phyloP scores from a whole-genome alignment of 2,113 vertebrate species.

The Syngnathus typhle region DNA sequence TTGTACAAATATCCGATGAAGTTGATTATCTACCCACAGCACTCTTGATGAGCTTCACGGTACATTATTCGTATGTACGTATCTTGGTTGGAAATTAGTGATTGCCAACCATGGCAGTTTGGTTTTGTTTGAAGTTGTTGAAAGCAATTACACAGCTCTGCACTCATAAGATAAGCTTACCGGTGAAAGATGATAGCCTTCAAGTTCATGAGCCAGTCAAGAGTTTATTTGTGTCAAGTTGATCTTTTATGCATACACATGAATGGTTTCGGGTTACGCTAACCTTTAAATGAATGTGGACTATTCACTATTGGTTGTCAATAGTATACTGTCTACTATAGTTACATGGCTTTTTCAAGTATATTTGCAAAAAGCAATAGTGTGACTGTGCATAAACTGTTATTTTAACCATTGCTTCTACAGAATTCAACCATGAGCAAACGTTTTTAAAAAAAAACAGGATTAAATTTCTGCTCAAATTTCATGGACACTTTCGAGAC shows the following conservation, averaged over 20 bases:
- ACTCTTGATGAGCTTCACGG: neutral
- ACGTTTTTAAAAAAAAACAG: neutral
- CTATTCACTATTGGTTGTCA: neutral
- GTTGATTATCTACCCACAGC: neutral
- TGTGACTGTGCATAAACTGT: too few species aligned
- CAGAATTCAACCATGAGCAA: neutral
- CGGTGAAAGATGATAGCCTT: neutral
- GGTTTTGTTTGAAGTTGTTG: neutral
- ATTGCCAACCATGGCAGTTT: neutral
- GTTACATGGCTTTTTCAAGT: neutral
- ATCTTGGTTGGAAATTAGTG: too few species aligned
- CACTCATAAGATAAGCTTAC: neutral
- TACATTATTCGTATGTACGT: too few species aligned
- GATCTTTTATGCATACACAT: neutral
- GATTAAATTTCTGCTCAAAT: constrained; percentile 48
- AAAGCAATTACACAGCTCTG: neutral
- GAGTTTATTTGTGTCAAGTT: neutral
- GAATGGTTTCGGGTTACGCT: too few species aligned
- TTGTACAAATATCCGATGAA: neutral
- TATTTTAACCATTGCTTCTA: too few species aligned
- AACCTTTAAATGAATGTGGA: neutral
- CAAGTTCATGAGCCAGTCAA: neutral
- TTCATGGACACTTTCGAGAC: neutral
- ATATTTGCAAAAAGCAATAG: too few species aligned
- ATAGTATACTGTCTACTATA: neutral